Evolutionary conservation across 2,113 vertebrate genomes (phyloP).

Genomic region (Xenus cinereus): DNA sequence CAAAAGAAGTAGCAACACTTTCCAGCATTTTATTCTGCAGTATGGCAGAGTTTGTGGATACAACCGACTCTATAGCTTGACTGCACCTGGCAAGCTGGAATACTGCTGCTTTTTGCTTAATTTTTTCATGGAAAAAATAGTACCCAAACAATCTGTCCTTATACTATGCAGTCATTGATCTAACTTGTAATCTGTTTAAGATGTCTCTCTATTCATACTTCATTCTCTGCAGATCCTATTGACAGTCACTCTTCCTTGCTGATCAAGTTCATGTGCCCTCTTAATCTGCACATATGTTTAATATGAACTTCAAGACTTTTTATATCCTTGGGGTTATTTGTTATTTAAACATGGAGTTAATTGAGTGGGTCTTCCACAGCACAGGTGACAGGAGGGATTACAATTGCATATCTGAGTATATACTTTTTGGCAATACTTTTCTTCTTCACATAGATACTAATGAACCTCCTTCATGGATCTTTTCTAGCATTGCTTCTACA

Average conservation of each 20-base stretch:
- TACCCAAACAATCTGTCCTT: neutral
- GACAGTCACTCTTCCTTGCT: neutral
- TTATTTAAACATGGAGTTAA: neutral
- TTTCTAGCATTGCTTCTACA: neutral
- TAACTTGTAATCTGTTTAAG: neutral
- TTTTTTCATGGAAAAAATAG: neutral
- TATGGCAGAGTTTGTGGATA: neutral
- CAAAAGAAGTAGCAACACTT: neutral
- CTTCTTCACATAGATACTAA: neutral
- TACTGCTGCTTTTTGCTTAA: neutral
- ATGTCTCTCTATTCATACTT: neutral
- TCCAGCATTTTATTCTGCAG: neutral
- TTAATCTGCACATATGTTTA: neutral
- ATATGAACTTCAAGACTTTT: neutral
- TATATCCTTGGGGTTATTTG: neutral
- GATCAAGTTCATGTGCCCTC: neutral
- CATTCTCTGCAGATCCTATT: neutral
- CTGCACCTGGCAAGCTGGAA: neutral
- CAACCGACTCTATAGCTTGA: neutral
- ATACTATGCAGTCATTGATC: neutral
- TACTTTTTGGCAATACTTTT: neutral
- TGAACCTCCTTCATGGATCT: neutral
- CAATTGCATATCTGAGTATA: neutral
- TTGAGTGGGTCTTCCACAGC: neutral
- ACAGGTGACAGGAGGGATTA: neutral